Conservation (phyloP, 2,113 vertebrate species). For the Mohoua ochrocephala region DNA sequence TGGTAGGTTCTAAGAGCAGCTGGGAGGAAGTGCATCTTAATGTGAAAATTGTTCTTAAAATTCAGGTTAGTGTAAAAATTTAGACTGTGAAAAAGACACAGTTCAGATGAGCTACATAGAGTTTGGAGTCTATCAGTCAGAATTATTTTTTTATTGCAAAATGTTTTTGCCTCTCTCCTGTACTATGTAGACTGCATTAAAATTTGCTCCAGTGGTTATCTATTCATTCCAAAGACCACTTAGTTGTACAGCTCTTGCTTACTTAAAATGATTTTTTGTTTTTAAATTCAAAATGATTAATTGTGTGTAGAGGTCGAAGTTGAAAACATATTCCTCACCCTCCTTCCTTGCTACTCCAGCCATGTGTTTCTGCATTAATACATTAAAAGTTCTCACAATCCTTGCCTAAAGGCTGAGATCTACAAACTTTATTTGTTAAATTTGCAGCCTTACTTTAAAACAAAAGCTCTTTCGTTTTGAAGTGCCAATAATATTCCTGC, state of each 20-base stretch:
- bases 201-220: background rate
- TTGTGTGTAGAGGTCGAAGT: background rate
- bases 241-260: background rate
- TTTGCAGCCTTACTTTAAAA: background rate
- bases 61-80: background rate
- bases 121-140: background rate
- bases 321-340: background rate
- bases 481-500: background rate
- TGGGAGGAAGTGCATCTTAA: background rate
- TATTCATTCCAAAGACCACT: background rate
- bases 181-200: background rate
- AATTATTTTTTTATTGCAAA: background rate
- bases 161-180: fast-evolving
- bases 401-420: background rate
- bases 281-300: background rate
- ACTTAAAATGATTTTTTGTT: background rate
- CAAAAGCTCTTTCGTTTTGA: background rate
- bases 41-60: background rate
- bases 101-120: background rate
- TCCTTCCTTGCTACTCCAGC: background rate
- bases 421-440: background rate
- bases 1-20: background rate
- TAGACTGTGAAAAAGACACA: background rate
- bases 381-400: background rate
- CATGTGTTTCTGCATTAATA: background rate